Conservation (phyloP, 2,888 invertebrate species). For the Chalcis sispes region DNA sequence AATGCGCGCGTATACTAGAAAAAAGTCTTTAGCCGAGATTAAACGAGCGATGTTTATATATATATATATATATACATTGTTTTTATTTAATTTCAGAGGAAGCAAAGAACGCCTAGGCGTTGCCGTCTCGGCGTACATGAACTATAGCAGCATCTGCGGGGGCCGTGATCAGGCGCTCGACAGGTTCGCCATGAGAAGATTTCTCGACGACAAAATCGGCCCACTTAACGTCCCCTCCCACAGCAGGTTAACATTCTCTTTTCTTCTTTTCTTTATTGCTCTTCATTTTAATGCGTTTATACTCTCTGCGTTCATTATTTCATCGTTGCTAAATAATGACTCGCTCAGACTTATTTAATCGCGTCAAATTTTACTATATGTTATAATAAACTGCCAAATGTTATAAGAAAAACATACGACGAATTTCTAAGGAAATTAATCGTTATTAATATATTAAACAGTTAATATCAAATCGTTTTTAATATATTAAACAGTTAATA, state of each 20-base stretch:
- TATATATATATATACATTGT: too few relatives aligned
- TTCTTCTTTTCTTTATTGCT: not conserved
- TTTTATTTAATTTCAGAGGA: conserved; percentile 82
- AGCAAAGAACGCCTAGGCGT: conserved; percentile 91
- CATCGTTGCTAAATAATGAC: conserved; percentile 27
- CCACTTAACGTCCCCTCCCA: conserved; percentile 85
- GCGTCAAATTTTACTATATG: too few relatives aligned
- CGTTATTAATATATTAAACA: too few relatives aligned
- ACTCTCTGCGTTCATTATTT: conserved; percentile 23
- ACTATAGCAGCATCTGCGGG: conserved; percentile 95
- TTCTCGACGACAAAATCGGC: conserved; percentile 89
- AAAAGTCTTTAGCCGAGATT: too few relatives aligned
- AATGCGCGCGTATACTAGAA: too few relatives aligned
- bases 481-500: too few relatives aligned
- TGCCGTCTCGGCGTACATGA: conserved; percentile 94
- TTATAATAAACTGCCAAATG: too few relatives aligned
- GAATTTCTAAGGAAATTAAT: too few relatives aligned
- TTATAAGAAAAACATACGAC: too few relatives aligned
- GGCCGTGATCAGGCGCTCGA: conserved; percentile 88
- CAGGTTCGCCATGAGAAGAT: conserved; percentile 94
- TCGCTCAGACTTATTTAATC: conserved; percentile 27
- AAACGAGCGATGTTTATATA: too few relatives aligned
- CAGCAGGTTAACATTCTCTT: conserved; percentile 79
- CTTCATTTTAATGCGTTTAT: conserved; percentile 38
- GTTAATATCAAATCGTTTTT: too few relatives aligned